Base-by-base conservation (phyloP, 2,113 vertebrate genomes). In the Calonectris borealis region DNA sequence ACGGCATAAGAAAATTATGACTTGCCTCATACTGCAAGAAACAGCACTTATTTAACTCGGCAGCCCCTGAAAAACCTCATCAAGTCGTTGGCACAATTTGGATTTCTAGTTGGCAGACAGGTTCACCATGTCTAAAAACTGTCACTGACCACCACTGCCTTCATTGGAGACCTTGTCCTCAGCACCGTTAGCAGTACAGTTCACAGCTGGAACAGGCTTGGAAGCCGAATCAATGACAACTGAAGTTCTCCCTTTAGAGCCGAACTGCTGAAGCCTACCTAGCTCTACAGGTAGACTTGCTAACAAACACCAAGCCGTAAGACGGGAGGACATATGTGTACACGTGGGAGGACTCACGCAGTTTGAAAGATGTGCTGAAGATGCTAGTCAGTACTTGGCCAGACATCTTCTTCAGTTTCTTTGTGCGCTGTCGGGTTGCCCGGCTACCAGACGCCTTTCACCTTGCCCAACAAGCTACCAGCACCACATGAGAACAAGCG, bases 321-420 rank as follows among this genome's bases (percentile, higher is more conserved):
- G 11, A 5, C 0, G 13, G 27, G 12, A 17, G 3, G 6, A 5
- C 10, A 6, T 3, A 9, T 0, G n/a, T 24, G 12, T 4, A 15
- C 13, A 8, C 0, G 1, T 0, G 29, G 29, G 10, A 19, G 15
- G 2, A 1, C 26, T 13, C 49, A 0, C 0, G 2, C 5, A 6
- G 14, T 48, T 3, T 1, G 21, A 58, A 12, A 1, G 16, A 8
- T 5, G 46, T 0, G 31, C 69, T 42, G 15, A 32, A 44, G 31
- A 11, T 0, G 9, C 22, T 6, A 6, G 31, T 8, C 61, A 17
- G 19, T 4, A 9, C 51, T 51, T 0, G 7, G 22, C 46, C 1
- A 24, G 61, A 27, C 25, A 2, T 3, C 12, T 9, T 3, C 12
- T 9, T 24, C 36, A 1, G 10, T 5, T 36, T 44, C 79, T 2